A percentile compares a stretch with the other conserved stretches of the same genome.
Conservation (phyloP, 2,113 vertebrate species). For the Osmerus mordax region DNA sequence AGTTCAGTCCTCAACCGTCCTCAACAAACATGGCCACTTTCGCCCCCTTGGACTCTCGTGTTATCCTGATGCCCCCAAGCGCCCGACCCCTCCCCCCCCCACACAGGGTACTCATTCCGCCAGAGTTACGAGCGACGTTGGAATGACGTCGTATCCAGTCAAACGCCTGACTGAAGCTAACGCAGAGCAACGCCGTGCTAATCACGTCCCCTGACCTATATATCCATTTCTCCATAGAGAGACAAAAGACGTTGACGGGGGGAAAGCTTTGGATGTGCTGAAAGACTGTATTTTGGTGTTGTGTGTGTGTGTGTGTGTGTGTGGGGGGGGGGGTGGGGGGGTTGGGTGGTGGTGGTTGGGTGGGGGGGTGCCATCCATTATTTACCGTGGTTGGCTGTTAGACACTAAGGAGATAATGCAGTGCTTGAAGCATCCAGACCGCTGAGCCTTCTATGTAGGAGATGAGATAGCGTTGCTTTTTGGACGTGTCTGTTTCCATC, state of each 20-base stretch:
- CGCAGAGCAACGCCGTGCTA: not conserved
- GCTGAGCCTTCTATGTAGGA: slow-evolving; percentile 54
- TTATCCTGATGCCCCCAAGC: too few species aligned
- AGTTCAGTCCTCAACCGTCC: too few species aligned
- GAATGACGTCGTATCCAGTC: not conserved
- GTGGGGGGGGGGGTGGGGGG: slow-evolving; percentile 56
- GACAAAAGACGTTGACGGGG: too few species aligned
- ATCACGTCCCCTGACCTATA: slow-evolving; percentile 57
- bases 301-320: slow-evolving; percentile 12
- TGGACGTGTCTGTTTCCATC: slow-evolving; percentile 67
- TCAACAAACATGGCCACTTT: too few species aligned
- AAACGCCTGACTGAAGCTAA: not conserved
- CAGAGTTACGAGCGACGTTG: not conserved
- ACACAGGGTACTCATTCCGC: not conserved
- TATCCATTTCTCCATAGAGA: slow-evolving; percentile 41
- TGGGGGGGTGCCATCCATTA: slow-evolving; percentile 64
- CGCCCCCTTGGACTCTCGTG: too few species aligned
- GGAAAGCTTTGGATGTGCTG: too few species aligned
- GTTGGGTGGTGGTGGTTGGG: slow-evolving; percentile 54
- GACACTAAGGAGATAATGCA: slow-evolving; percentile 70
- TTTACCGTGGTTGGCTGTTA: slow-evolving; percentile 65
- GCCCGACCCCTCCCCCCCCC: too few species aligned
- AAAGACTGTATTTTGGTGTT: not conserved
- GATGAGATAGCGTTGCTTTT: slow-evolving; percentile 65
- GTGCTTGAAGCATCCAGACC: slow-evolving; percentile 72